A percentile compares a stretch with the other conserved stretches of the same genome.
phyloP scores from a whole-genome alignment of 2,113 vertebrate species.

The Tichodroma muraria region DNA sequence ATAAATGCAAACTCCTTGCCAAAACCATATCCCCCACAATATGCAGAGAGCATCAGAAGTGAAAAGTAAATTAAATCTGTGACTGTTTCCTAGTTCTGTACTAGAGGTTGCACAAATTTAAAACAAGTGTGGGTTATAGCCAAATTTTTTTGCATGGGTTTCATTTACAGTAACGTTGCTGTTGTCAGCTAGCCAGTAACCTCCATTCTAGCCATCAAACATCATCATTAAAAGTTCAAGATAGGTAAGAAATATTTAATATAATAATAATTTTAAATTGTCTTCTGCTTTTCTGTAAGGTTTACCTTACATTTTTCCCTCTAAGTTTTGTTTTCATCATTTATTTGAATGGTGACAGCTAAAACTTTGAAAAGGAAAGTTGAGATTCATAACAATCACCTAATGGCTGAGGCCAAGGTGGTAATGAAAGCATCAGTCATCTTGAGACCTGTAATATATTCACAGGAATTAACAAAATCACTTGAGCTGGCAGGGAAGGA shows the following conservation, averaged over 20 bases:
- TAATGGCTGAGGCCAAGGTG: background rate
- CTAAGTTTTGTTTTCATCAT: background rate
- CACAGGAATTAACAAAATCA: background rate
- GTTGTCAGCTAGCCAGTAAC: background rate
- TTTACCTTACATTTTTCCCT: background rate
- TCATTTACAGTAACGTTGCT: background rate
- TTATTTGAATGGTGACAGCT: background rate
- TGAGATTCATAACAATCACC: background rate
- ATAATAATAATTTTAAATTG: background rate
- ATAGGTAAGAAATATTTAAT: background rate
- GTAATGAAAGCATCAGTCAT: constrained; percentile 16
- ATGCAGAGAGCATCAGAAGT: constrained; percentile 24
- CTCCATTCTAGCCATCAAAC: background rate
- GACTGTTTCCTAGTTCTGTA: background rate
- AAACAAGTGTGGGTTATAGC: background rate
- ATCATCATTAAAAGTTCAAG: background rate
- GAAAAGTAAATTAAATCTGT: constrained; percentile 34
- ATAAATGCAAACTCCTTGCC: constrained; percentile 44
- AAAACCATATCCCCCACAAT: constrained; percentile 2
- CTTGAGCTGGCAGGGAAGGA: background rate
- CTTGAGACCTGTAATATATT: background rate
- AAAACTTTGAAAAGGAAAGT: background rate
- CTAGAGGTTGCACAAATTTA: background rate
- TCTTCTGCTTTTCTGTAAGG: background rate
- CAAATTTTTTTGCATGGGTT: background rate